Evolutionary conservation across 2,797 vertebrate species (phyloP), one percentile per base, ranked within the genome.

Genomic region (Acipenser ruthenus): DNA sequence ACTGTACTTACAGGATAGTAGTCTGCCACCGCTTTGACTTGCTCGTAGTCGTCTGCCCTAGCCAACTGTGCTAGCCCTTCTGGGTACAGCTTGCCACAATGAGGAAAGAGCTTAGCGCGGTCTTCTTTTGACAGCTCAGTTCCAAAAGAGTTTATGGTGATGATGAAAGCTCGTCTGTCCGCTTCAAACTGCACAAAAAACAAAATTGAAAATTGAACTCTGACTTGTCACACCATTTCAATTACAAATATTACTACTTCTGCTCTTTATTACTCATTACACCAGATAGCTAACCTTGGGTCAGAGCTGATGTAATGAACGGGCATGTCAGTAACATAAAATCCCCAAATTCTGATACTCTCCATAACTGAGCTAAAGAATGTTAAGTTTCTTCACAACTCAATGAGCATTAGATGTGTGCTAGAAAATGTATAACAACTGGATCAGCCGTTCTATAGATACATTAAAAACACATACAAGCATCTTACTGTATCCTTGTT

Each of bases 121-220:
- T 99, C 97, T 77, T 99, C 97, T 79, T 98, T 99, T 71, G 96
- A 97, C 64, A 99, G 84, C 83, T 99, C 97, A 0, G 97, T 99
- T 71, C 95, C 97, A 6, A 99, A 99, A 0, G 96, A 99, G 84
- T 99, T 99, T 82, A 99, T 99, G 85, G 97, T 99, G 86, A 99
- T 99, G 80, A 99, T 99, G 88, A 99, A 98, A 68, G 96, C 96
- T 65, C 96, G 86, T 64, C 96, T 85, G 82, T 99, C 97, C 0
- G 97, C 97, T 82, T 99, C 97, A 64, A 99, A 99, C 97, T 97
- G 79, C 0, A 2, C 58, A 74, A 52, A 72, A 62, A 73, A 8
- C 13, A 53, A 48, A 55, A 55, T 55, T 10, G 9, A 55, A 55
- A 4, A 55, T n/a, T 55, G n/a, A 37, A 37, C 37, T 37, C 37